These are phyloP conservation scores for Syngnathus acus DNA, from an alignment of 2,797 vertebrate species.

Conservation along the genomic window DNA sequence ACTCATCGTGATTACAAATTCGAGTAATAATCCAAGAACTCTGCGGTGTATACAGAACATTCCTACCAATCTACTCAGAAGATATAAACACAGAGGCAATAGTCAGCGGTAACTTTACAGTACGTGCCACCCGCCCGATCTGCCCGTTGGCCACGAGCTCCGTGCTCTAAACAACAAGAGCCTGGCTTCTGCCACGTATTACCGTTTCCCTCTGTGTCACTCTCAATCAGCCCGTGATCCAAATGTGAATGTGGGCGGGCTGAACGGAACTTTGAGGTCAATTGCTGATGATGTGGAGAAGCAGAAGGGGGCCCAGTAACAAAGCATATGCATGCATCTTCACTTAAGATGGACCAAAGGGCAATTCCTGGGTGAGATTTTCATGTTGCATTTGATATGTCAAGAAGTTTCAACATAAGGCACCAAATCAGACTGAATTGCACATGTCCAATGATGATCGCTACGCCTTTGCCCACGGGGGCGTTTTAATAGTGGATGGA, in stretches of 20 bases:
- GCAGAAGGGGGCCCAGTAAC: slow-evolving; percentile 42
- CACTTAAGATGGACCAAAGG: slow-evolving; percentile 24
- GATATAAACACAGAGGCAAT: slow-evolving; percentile 48
- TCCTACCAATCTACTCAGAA: slow-evolving; percentile 46
- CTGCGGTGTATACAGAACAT: slow-evolving; percentile 33
- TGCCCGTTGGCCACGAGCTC: slow-evolving; percentile 51
- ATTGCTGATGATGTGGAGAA: slow-evolving; percentile 48
- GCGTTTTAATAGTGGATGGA: slow-evolving; percentile 31
- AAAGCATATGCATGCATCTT: slow-evolving; percentile 16
- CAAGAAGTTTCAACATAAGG: slow-evolving; percentile 31
- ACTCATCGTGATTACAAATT: slow-evolving; percentile 12
- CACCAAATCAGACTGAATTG: slow-evolving; percentile 28
- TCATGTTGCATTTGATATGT: slow-evolving; percentile 43
- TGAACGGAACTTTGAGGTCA: slow-evolving; percentile 38
- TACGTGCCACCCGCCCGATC: slow-evolving; percentile 53
- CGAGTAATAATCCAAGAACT: slow-evolving; percentile 41
- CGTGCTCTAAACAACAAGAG: slow-evolving; percentile 60
- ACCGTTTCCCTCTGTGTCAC: slow-evolving; percentile 59
- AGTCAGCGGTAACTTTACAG: slow-evolving; percentile 38
- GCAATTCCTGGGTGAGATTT: slow-evolving; percentile 38
- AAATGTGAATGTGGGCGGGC: slow-evolving; percentile 36
- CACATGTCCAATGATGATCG: slow-evolving; percentile 43
- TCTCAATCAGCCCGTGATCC: slow-evolving; percentile 49
- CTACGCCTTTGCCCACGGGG: slow-evolving; percentile 36
- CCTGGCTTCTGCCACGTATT: slow-evolving; percentile 44